phyloP scores from a whole-genome alignment of 2,797 vertebrate species.

The Ciconia nigra region DNA sequence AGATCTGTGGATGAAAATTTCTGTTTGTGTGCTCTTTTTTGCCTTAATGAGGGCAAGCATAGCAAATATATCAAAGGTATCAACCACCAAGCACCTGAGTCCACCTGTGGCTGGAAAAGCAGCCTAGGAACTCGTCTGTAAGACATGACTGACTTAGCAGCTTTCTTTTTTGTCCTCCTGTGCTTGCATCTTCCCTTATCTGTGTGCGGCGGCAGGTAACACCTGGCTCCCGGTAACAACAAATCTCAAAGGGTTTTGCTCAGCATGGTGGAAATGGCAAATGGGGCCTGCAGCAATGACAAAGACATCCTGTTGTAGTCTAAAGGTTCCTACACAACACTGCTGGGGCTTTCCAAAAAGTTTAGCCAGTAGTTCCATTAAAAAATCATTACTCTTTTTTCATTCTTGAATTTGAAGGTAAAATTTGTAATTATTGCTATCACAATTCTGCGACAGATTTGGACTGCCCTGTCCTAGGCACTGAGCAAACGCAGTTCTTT shows the following conservation, averaged over 20 bases:
- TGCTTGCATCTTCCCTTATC: neutral
- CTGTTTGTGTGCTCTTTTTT: neutral
- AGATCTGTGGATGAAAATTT: neutral
- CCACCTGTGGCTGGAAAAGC: neutral
- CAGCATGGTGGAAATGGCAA: neutral
- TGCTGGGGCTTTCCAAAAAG: neutral
- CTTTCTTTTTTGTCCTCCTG: neutral
- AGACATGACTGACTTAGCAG: neutral
- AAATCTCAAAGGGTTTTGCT: neutral
- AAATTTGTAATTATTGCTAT: neutral
- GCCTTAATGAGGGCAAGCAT: neutral
- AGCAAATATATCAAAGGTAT: neutral
- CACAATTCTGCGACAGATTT: rapidly evolving
- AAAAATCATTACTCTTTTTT: neutral
- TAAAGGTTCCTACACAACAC: neutral
- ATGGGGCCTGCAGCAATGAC: neutral
- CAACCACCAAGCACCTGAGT: neutral
- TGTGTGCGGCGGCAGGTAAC: neutral
- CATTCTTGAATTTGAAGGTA: neutral
- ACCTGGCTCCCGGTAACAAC: neutral
- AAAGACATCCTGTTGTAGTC: neutral
- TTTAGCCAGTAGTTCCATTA: neutral
- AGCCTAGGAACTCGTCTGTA: neutral
- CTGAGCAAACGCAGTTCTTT: rapidly evolving
- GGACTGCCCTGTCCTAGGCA: neutral